Evolutionary conservation across 2,113 vertebrate species (phyloP).

Genomic region (Chionodraco myersi): DNA sequence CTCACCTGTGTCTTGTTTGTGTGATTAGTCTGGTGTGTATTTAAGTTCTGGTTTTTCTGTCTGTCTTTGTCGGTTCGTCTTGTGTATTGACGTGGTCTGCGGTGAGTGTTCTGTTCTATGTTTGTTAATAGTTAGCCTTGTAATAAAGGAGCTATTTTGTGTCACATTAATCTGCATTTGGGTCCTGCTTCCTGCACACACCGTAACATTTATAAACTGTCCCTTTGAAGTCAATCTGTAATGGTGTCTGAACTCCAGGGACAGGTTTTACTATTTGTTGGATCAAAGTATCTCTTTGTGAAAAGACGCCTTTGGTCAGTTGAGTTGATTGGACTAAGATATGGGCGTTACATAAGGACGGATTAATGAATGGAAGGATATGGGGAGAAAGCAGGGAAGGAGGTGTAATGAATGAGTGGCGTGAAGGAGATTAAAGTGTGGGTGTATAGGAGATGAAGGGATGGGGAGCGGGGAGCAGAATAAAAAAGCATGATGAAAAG

Average conservation of each 20-base stretch:
- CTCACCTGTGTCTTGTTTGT: no score
- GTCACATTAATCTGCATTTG: no score
- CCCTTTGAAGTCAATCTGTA: neutral
- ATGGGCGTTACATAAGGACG: slow-evolving; percentile 11
- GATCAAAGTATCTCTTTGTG: slow-evolving; percentile 17
- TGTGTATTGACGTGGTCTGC: no score
- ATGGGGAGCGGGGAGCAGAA: neutral
- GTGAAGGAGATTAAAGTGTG: slow-evolving; percentile 25
- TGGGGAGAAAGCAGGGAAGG: neutral
- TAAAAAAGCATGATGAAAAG: neutral
- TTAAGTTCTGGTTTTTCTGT: no score
- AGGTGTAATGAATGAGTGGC: slow-evolving; percentile 22
- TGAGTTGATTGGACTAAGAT: neutral
- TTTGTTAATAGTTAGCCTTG: no score
- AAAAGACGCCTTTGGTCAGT: neutral
- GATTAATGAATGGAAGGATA: neutral
- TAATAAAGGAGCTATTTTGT: no score
- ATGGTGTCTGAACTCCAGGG: neutral
- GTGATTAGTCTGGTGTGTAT: no score
- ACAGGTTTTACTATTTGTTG: neutral
- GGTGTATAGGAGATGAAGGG: slow-evolving; percentile 10
- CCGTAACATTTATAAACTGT: neutral
- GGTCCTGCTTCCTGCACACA: no score
- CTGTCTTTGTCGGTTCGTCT: no score
- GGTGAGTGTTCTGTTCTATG: no score